Evolutionary conservation across 1,140 invertebrate species (phyloP), one percentile per base, ranked within the genome.

Genomic region (Chelonus insularis): DNA sequence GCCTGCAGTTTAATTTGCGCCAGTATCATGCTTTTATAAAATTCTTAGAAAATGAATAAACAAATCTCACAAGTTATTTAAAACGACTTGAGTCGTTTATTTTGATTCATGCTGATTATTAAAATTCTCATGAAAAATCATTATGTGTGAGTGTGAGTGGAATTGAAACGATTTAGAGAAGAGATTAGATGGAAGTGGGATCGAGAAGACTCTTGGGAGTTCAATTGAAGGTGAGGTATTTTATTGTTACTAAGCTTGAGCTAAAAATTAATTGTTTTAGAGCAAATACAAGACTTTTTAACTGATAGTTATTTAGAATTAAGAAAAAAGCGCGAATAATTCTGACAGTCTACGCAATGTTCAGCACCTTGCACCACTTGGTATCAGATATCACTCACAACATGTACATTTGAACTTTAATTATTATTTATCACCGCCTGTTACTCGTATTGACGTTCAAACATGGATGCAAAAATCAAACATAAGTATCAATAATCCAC

Each of bases 281-380:
- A 39, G 23, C 7, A 36, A 9, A 39, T 21, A 39, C 36, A 55
- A 21, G 20, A 55, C 9, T 29, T 39, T 23, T 39, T 16, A 4
- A 14, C 8, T 21, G 4, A 4, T 18, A 20, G 16, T 25, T 50
- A 50, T 25, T 9, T 39, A n/a, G 12, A 14, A 14, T n/a, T 21
- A 50, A 25, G 21, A 50, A 23, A 23, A 50, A n/a, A 2, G 1
- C 7, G 4, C 9, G 29, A 34, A 8, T 32, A 36, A 34, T 34
- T 18, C 12, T 16, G 39, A 56, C 37, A 32, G 59, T 56, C 43
- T 57, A 61, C 71, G 66, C 71, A 75, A 78, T 68, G 70, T 68
- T 66, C 69, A 71, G 75, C 76, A 80, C 74, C 60, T 73, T 76
- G 75, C 77, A 80, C 66, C 72, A 75, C 66, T 60, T 64, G 69